Evolutionary conservation across 1,140 invertebrate genomes (phyloP).

Genomic region (Harpegnathos saltator): DNA sequence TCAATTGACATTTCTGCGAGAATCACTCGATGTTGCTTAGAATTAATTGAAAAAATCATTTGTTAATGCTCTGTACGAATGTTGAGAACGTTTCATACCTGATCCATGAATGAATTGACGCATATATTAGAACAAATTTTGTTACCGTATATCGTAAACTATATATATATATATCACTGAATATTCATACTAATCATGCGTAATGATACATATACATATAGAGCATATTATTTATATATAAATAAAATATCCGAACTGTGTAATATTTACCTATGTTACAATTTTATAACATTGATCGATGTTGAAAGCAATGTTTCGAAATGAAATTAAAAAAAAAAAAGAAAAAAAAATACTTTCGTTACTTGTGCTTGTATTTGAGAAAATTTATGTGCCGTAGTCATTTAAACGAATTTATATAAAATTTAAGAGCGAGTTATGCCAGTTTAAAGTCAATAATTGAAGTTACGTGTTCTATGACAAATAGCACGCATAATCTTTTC

Average conservation of each 20-base stretch:
- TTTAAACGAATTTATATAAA: constrained; percentile 4
- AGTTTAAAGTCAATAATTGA: constrained; percentile 16
- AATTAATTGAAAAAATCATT: not conserved
- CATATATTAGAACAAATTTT: constrained; percentile 14
- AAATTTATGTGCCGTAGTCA: not conserved
- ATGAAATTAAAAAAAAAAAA: constrained; percentile 28
- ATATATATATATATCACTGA: not conserved
- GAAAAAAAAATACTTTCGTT: not conserved
- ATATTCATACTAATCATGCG: not conserved
- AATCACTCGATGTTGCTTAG: not conserved
- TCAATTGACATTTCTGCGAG: not conserved
- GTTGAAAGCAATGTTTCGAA: constrained; percentile 27
- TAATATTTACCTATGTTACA: constrained; percentile 45
- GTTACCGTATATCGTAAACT: not conserved
- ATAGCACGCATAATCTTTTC: not conserved
- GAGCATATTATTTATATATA: constrained; percentile 33
- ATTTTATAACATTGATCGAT: constrained; percentile 52
- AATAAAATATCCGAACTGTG: constrained; percentile 47
- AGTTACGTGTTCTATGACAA: not conserved
- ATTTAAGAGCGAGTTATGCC: constrained; percentile 1
- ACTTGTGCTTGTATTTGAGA: constrained; percentile 17
- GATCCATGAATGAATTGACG: constrained; percentile 3
- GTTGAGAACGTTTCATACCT: not conserved
- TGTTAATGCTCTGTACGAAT: not conserved
- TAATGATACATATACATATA: not conserved